These are phyloP conservation scores for Sebastiscus albofasciatus DNA, from an alignment of 2,797 vertebrate species.

Conservation along the genomic window DNA sequence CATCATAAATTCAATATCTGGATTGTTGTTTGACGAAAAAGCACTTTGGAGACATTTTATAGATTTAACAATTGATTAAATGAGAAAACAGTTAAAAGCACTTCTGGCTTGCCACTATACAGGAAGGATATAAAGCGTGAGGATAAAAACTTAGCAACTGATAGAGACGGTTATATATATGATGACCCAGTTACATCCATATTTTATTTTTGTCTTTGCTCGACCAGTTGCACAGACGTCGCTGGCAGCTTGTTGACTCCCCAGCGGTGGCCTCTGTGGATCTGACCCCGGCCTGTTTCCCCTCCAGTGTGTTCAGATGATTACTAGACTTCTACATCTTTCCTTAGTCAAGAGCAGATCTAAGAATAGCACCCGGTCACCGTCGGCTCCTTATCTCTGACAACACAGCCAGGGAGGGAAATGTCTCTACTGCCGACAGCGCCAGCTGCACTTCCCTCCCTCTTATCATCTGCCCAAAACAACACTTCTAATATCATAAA, in stretches of 20 bases:
- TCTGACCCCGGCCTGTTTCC: conserved; percentile 21
- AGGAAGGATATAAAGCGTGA: neutral
- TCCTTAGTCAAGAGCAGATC: conserved; percentile 52
- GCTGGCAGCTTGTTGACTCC: neutral
- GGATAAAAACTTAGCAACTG: neutral
- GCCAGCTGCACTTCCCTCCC: conserved; percentile 51
- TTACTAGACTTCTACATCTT: conserved; percentile 35
- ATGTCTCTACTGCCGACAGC: conserved; percentile 12
- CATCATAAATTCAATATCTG: neutral
- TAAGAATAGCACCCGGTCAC: conserved; percentile 69
- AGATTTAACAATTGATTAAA: neutral
- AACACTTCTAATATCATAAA: neutral
- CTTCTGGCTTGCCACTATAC: neutral
- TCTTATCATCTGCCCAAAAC: conserved; percentile 14
- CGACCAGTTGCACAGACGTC: neutral
- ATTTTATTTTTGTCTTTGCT: neutral
- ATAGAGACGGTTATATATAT: neutral
- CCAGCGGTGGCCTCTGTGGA: conserved; percentile 2
- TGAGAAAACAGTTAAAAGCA: neutral
- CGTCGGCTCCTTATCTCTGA: conserved; percentile 69
- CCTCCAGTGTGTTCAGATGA: conserved; percentile 30
- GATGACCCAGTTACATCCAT: neutral
- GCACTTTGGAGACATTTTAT: neutral
- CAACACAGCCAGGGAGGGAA: conserved; percentile 52
- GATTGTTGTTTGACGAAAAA: neutral